Evolutionary conservation across 2,113 vertebrate species (phyloP), one percentile per base, ranked within the genome.

Genomic region (Neofelis nebulosa): DNA sequence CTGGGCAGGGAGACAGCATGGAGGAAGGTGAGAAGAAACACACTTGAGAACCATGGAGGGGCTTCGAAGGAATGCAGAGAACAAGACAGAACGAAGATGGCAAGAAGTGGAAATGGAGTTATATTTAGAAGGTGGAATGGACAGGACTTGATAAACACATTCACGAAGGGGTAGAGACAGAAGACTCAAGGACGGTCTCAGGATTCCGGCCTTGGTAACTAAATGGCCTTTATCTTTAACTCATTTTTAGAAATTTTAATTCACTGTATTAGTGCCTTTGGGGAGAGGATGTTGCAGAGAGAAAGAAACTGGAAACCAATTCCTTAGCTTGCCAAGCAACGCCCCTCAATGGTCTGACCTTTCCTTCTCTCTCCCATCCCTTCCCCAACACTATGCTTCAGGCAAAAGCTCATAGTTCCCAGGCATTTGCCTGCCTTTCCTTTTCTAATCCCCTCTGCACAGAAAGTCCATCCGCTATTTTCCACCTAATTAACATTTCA

Each of bases 61-160:
- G 10, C 29, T 3, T 78, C 78, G 92, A 83, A 95, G 48, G 89
- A 92, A 96, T 84, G 68, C 48, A 61, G 89, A 84, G 96, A 97
- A 96, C 57, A 5, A 36, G 36, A 71, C 96, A 96, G 74, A 52
- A 93, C 89, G 87, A 52, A 14, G 33, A 9, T 11, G 89, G 86
- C 50, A 41, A 73, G 50, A 33, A 33, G 7, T 5, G 14, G 76
- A 76, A 33, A 45, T 3, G 13, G 29, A 92, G 19, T 29, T 36
- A 25, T 41, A 61, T 31, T 71, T 61, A 29, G 27, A 85, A 69
- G 29, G 63, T 41, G 50, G n/a, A 79, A 63, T 23, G 33, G 12
- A 84, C 66, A 69, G 38, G 13, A 16, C 38, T 74, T 45, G 11
- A 57, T 38, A 84, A 76, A 88, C 33, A 84, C 61, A 76, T n/a